These are phyloP conservation scores for Allophyes oxyacanthae DNA, from an alignment of 2,888 invertebrate genomes.

Conservation along the genomic window DNA sequence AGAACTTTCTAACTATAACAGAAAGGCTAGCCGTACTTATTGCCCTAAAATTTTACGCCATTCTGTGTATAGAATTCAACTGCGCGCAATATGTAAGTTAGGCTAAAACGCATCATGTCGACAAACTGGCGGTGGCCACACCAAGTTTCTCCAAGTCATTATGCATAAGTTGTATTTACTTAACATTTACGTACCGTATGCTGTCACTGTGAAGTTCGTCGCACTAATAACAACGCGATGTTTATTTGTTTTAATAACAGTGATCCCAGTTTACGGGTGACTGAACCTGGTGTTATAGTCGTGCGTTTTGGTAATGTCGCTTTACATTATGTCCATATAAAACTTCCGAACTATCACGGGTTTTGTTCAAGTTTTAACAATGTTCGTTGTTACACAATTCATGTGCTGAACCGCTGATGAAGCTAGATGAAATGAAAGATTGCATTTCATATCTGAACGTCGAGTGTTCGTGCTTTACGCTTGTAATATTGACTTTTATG, in stretches of 20 bases:
- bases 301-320: slow-evolving; percentile 18
- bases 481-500: slow-evolving; percentile 21
- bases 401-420: slow-evolving; percentile 9
- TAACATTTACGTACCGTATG: slow-evolving; percentile 9
- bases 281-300: slow-evolving; percentile 28
- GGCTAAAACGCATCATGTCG: slow-evolving; percentile 27
- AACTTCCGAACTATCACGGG: slow-evolving; percentile 31
- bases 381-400: slow-evolving; percentile 24
- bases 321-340: slow-evolving; percentile 18
- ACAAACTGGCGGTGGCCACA: slow-evolving; percentile 24
- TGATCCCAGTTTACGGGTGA: slow-evolving; percentile 32
- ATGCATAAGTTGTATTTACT: slow-evolving; percentile 32
- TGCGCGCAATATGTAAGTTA: slow-evolving; percentile 17
- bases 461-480: slow-evolving; percentile 14
- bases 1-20: no score
- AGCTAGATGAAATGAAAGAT: slow-evolving; percentile 26
- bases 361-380: slow-evolving; percentile 32
- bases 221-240: slow-evolving; percentile 8
- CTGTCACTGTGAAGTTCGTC: slow-evolving; percentile 5
- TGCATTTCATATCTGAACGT: slow-evolving; percentile 18
- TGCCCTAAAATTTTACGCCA: no score
- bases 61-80: no score
- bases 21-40: no score
- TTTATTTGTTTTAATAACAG: slow-evolving; percentile 53
- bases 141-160: slow-evolving; percentile 35